These are phyloP conservation scores for Drosophila triauraria DNA, from an alignment of 1,140 invertebrate genomes.

Conservation along the genomic window DNA sequence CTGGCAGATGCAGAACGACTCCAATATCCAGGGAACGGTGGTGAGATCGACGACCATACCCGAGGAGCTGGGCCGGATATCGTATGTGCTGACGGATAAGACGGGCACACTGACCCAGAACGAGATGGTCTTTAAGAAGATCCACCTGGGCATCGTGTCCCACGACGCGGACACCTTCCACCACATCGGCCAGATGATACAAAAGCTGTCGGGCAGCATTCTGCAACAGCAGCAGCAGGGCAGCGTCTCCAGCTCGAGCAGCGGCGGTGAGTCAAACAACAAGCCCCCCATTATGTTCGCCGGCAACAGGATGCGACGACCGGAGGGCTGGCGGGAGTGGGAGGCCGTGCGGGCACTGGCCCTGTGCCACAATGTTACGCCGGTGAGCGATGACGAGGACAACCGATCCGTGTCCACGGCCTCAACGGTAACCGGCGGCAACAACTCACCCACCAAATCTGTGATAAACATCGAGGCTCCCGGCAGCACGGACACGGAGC, in stretches of 20 bases:
- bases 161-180: slow-evolving; percentile 94
- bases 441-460: slow-evolving; percentile 82
- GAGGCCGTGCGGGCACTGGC: slow-evolving; percentile 97
- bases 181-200: slow-evolving; percentile 83
- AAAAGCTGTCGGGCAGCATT: slow-evolving; percentile 82
- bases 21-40: slow-evolving; percentile 96
- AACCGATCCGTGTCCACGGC: slow-evolving; percentile 88
- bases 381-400: slow-evolving; percentile 92
- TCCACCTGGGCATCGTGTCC: slow-evolving; percentile 95
- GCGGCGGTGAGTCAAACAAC: slow-evolving; percentile 81
- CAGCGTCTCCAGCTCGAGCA: slow-evolving; percentile 64
- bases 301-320: slow-evolving; percentile 87
- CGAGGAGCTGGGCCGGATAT: slow-evolving; percentile 98
- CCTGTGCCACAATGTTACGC: slow-evolving; percentile 99
- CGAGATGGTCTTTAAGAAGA: slow-evolving; percentile 98
- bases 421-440: slow-evolving; percentile 84
- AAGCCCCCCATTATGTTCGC: slow-evolving; percentile 60
- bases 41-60: slow-evolving; percentile 99
- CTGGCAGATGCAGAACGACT: slow-evolving; percentile 97
- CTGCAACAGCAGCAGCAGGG: slow-evolving; percentile 63
- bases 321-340: slow-evolving; percentile 92
- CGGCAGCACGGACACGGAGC: slow-evolving; percentile 75
- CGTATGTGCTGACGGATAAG: slow-evolving; percentile 98
- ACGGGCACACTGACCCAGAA: slow-evolving; percentile 99
- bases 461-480: slow-evolving; percentile 85